Conservation (phyloP, 1,140 invertebrate genomes). For the Catajapyx aquilonaris region DNA sequence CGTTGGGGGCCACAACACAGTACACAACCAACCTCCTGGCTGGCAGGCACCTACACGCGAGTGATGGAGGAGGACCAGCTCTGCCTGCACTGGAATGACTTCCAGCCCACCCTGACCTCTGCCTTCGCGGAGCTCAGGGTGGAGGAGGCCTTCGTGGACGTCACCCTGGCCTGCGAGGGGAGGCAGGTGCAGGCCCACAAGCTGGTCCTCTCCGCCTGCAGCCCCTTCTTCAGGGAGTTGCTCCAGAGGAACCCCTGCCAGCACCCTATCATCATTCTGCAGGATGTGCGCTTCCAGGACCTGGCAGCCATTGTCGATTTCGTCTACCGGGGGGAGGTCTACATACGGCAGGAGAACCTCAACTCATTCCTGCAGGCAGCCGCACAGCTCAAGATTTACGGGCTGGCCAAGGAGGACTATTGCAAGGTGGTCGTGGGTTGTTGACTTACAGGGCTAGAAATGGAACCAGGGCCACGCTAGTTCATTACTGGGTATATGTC, state of each 20-base stretch:
- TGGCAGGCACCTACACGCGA: too few relatives aligned
- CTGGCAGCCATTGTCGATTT: conserved; percentile 19
- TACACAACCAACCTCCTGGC: too few relatives aligned
- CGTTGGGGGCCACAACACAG: too few relatives aligned
- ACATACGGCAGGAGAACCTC: conserved; percentile 15
- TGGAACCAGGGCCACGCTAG: too few relatives aligned
- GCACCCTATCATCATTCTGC: conserved; percentile 26
- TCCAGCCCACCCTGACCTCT: conserved; percentile 19
- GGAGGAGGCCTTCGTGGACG: conserved; percentile 23
- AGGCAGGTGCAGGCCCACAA: conserved; percentile 21
- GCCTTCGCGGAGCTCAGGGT: conserved; percentile 17
- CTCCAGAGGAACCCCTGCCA: conserved; percentile 25
- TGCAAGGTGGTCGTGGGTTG: too few relatives aligned
- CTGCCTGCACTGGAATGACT: conserved; percentile 24
- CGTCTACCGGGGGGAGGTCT: conserved; percentile 20
- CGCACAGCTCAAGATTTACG: conserved; percentile 16
- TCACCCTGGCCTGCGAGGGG: conserved; percentile 24
- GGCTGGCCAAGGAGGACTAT: conserved; percentile 11
- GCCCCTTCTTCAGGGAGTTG: conserved; percentile 22
- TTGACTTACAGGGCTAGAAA: too few relatives aligned
- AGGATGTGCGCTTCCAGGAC: conserved; percentile 22
- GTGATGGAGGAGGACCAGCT: too few relatives aligned
- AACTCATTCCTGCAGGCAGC: conserved; percentile 15
- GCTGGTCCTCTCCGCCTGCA: conserved; percentile 23
- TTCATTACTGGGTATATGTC: too few relatives aligned